A percentile compares a stretch with the other conserved stretches of the same genome.
phyloP scores from a whole-genome alignment of 2,888 invertebrate genomes.

The Drosophila imparisetae region DNA sequence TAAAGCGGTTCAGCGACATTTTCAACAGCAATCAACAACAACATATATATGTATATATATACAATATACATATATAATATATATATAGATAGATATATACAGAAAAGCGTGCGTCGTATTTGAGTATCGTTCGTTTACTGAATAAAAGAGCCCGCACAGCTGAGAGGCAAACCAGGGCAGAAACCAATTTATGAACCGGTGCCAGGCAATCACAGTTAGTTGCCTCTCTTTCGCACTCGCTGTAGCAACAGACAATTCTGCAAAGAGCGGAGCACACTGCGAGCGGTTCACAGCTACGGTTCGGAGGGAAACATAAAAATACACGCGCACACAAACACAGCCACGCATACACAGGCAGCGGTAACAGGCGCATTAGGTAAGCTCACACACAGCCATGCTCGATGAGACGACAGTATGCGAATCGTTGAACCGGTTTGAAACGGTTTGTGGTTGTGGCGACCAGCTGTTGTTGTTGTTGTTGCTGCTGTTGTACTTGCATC shows the following conservation, averaged over 20 bases:
- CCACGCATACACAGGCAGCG: background rate
- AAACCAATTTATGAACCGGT: constrained; percentile 68
- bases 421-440: constrained; percentile 62
- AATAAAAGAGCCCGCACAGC: constrained; percentile 43
- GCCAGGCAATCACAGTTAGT: constrained; percentile 48
- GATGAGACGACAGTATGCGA: constrained; percentile 13
- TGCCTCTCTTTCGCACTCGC: constrained; percentile 38
- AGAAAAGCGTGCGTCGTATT: constrained; percentile 49
- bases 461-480: background rate
- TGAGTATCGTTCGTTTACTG: constrained; percentile 55
- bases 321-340: background rate
- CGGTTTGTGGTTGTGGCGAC: constrained; percentile 48
- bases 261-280: constrained; percentile 34
- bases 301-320: constrained; percentile 39
- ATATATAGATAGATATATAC: background rate
- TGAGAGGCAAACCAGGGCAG: constrained; percentile 57
- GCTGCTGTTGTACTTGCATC: constrained; percentile 31
- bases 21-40: background rate
- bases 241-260: constrained; percentile 29
- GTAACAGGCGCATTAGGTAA: constrained; percentile 33
- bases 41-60: background rate
- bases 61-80: background rate
- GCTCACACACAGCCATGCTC: constrained; percentile 15
- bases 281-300: constrained; percentile 57
- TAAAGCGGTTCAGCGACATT: constrained; percentile 48